Evolutionary conservation across 2,888 invertebrate species (phyloP).

Genomic region (Melinaea menophilus): DNA sequence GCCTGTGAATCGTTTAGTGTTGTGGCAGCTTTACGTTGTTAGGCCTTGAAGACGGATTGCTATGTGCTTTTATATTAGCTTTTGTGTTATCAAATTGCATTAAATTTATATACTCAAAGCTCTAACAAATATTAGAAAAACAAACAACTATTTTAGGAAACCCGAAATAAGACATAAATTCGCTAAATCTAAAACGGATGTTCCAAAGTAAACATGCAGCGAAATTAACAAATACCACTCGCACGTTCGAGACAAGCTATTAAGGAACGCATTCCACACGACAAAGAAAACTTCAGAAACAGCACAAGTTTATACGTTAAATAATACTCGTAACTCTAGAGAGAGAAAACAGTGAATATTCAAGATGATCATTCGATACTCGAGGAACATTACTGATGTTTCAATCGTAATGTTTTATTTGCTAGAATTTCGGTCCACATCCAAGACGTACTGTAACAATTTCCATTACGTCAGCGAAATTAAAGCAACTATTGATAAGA

Average conservation of each 20-base stretch:
- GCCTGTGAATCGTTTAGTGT: conserved; percentile 25
- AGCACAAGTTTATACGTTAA: conserved; percentile 25
- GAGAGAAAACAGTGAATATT: conserved; percentile 9
- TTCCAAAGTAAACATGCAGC: conserved; percentile 54
- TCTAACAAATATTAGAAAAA: too few relatives aligned
- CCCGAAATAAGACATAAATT: conserved; percentile 46
- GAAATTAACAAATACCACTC: conserved; percentile 59
- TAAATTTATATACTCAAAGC: conserved; percentile 7
- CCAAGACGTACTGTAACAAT: not conserved
- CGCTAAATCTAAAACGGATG: conserved; percentile 59
- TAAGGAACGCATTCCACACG: conserved; percentile 28
- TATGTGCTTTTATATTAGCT: not conserved
- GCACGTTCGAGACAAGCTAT: conserved; percentile 33
- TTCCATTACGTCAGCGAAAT: not conserved
- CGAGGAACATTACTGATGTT: too few relatives aligned
- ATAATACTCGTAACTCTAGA: conserved; percentile 20
- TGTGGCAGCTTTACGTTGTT: conserved; percentile 10
- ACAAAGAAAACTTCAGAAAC: conserved; percentile 28
- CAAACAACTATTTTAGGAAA: too few relatives aligned
- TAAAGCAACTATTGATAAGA: conserved; percentile 17
- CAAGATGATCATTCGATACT: conserved; percentile 6
- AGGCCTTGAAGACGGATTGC: conserved; percentile 13
- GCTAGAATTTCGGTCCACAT: not conserved
- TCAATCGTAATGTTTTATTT: not conserved
- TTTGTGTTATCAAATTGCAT: too few relatives aligned